Evolutionary conservation across 2,113 vertebrate species (phyloP), one percentile per base, ranked within the genome.

Genomic region (Poecilia latipinna): DNA sequence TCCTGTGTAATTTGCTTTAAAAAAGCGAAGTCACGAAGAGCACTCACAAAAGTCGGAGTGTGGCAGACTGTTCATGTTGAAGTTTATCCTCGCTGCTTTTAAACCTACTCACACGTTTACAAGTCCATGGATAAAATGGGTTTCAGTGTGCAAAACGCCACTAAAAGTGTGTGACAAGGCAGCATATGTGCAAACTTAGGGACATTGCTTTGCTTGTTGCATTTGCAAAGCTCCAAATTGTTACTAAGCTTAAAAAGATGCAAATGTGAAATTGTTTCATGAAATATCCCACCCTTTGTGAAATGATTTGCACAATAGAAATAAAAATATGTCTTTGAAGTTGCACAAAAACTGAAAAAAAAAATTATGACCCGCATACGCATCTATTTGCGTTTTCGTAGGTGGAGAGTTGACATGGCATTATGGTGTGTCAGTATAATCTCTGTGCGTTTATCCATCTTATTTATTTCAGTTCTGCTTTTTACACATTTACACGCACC

Each of bases 391-490:
- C 65, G 15, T 65, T 4, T 39, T 44, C 28, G 79, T 65, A 67
- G 39, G 70, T 77, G 74, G 71, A 37, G 67, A 44, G 62, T n/a
- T 73, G 51, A 62, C 29, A 67, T 57, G 12, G 64, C 22, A 63
- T 74, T 76, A 78, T 83, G 71, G 29, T 26, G 61, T 77, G 65
- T 76, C 32, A 68, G 8, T 80, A 65, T 82, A 61, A 82, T 84
- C 72, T 74, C 60, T 65, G 60, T 74, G 82, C 71, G 26, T 66
- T 78, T 60, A 88, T 86, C 70, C 57, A 8, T 69, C 61, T 74
- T 77, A 75, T 71, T 68, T 42, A 81, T 82, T 65, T 68, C 42
- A 32, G 8, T 65, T 51, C 66, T 13, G 32, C 60, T 83, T 74
- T 74, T 68, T 28, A 26, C n/a, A 15, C 64, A 26, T 62, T 39